Conservation (phyloP, 2,888 invertebrate genomes). For the Synergus umbraculus region DNA sequence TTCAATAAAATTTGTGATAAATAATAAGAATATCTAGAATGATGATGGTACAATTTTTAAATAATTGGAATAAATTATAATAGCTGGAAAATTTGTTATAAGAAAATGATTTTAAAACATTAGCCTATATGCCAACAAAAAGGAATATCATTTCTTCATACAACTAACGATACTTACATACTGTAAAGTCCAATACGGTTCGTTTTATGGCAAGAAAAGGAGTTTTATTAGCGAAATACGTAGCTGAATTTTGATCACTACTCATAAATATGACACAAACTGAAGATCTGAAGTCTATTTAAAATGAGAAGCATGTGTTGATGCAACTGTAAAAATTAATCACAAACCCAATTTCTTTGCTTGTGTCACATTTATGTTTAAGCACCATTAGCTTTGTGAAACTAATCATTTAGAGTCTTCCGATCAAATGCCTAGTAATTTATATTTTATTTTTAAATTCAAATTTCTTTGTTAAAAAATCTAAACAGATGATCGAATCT, state of each 20-base stretch:
- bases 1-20: background rate
- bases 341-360: background rate
- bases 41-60: background rate
- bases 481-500: constrained; percentile 6
- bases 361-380: constrained; percentile 32
- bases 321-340: background rate
- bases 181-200: constrained; percentile 67
- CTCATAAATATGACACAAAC: constrained; percentile 30
- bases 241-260: constrained; percentile 41
- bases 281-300: background rate
- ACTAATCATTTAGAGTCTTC: background rate
- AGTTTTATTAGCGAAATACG: constrained; percentile 36
- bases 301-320: background rate
- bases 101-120: background rate
- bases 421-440: background rate
- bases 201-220: constrained; percentile 39
- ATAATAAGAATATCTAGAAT: background rate
- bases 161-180: constrained; percentile 70
- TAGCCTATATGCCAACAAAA: background rate
- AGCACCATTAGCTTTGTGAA: constrained; percentile 16
- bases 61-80: background rate
- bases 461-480: background rate
- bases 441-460: background rate
- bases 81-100: background rate
- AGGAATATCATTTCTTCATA: background rate